A percentile compares a stretch with the other conserved stretches of the same genome.
These are phyloP conservation scores for Acipenser ruthenus DNA, from an alignment of 2,797 vertebrate species.

Conservation along the genomic window DNA sequence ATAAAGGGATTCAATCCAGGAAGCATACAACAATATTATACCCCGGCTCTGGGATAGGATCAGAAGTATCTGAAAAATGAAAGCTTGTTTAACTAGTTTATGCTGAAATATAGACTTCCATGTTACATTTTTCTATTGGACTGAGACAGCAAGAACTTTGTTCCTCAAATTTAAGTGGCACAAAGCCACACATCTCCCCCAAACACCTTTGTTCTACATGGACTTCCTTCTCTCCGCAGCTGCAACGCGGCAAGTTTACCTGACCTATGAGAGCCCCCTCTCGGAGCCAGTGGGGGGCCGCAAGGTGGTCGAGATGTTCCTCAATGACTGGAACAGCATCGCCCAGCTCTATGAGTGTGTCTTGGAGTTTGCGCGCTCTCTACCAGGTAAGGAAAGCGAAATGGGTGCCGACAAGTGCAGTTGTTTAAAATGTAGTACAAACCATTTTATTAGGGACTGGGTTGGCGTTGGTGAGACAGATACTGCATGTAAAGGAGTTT, in stretches of 20 bases:
- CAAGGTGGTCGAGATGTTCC: slow-evolving; percentile 97
- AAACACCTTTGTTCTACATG: too few species aligned
- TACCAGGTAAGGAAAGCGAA: slow-evolving; percentile 66
- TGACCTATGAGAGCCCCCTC: slow-evolving; percentile 92
- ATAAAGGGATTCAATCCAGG: too few species aligned
- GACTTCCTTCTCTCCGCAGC: slow-evolving; percentile 46
- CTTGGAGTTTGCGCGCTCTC: slow-evolving; percentile 81
- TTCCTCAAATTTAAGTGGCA: not conserved
- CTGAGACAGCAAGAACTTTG: not conserved
- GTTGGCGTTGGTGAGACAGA: not conserved
- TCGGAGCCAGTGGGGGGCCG: slow-evolving; percentile 94
- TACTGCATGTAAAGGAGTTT: not conserved
- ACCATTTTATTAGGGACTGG: too few species aligned
- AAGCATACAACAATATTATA: too few species aligned
- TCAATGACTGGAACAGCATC: slow-evolving; percentile 95
- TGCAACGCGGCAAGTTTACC: slow-evolving; percentile 87
- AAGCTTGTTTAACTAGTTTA: too few species aligned
- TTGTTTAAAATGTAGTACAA: not conserved
- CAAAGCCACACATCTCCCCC: too few species aligned
- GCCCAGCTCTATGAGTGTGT: slow-evolving; percentile 94
- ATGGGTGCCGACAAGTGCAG: not conserved
- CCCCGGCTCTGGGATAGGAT: too few species aligned
- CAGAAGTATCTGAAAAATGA: too few species aligned
- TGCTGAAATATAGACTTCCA: too few species aligned
- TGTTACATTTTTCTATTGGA: not conserved